Evolutionary conservation across 2,113 vertebrate species (phyloP).

Genomic region (Gambusia holbrooki): DNA sequence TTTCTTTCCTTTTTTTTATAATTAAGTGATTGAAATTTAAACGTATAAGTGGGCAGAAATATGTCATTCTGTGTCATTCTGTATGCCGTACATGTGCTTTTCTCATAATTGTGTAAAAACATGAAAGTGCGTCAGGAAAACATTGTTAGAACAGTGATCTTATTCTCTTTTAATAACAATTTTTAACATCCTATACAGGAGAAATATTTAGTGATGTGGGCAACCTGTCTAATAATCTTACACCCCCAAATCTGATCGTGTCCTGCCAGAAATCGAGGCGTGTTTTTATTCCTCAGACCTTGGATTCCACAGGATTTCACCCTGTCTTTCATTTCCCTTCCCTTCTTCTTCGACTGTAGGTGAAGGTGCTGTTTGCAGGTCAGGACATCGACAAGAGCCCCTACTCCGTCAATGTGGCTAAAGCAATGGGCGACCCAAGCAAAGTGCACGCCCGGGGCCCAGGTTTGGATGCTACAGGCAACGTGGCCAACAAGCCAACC

Average conservation of each 20-base stretch:
- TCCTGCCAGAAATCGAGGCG: too few species aligned
- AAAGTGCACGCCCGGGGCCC: conserved; percentile 94
- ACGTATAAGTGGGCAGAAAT: background rate
- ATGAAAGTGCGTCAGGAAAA: background rate
- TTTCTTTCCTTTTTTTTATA: too few species aligned
- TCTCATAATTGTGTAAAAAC: background rate
- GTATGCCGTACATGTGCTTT: background rate
- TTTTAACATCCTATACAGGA: background rate
- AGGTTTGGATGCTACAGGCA: conserved; percentile 89
- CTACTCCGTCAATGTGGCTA: conserved; percentile 88
- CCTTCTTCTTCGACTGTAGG: conserved; percentile 73
- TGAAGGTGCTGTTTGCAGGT: conserved; percentile 95
- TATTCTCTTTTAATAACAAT: background rate
- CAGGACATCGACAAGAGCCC: conserved; percentile 94
- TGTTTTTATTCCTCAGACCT: background rate
- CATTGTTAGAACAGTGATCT: background rate
- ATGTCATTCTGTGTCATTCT: background rate
- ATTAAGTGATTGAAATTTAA: too few species aligned
- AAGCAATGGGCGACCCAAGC: conserved; percentile 88
- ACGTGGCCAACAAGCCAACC: conserved; percentile 92
- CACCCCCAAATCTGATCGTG: too few species aligned
- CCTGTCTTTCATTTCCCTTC: background rate
- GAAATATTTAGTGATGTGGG: too few species aligned
- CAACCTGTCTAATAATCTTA: too few species aligned
- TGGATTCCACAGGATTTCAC: background rate